A percentile compares a stretch with the other conserved stretches of the same genome.
phyloP scores from a whole-genome alignment of 2,888 invertebrate species.

The Drosophila algonquin region DNA sequence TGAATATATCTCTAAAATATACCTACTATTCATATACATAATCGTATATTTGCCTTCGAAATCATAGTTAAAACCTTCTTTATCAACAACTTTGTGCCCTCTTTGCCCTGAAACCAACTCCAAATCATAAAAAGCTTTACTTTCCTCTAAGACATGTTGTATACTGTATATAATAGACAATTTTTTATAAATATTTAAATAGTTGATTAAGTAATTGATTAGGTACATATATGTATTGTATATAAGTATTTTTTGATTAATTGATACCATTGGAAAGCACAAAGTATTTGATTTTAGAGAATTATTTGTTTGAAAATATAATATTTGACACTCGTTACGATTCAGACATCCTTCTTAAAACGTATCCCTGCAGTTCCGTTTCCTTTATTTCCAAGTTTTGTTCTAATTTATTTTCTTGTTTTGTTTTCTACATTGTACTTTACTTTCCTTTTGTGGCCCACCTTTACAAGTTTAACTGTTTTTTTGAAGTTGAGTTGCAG shows the following conservation, averaged over 20 bases:
- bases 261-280: conserved; percentile 46
- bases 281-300: conserved; percentile 23
- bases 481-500: neutral
- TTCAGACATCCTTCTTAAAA: conserved; percentile 47
- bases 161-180: conserved; percentile 1
- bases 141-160: neutral
- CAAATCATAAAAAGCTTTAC: neutral
- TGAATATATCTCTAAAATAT: conserved; percentile 4
- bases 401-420: conserved; percentile 2
- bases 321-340: conserved; percentile 16
- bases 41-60: neutral
- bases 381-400: conserved; percentile 36
- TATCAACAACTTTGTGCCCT: conserved; percentile 29
- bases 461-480: neutral
- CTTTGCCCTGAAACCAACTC: conserved; percentile 42
- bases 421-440: neutral
- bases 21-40: neutral
- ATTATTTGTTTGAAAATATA: conserved; percentile 17
- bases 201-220: neutral
- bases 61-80: neutral
- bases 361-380: conserved; percentile 67
- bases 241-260: conserved; percentile 36
- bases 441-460: neutral
- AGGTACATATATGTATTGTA: conserved; percentile 1
- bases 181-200: neutral